A percentile compares a stretch with the other conserved stretches of the same genome.
These are phyloP conservation scores for Linnaemya vulpina DNA, from an alignment of 2,888 invertebrate species.

Conservation along the genomic window DNA sequence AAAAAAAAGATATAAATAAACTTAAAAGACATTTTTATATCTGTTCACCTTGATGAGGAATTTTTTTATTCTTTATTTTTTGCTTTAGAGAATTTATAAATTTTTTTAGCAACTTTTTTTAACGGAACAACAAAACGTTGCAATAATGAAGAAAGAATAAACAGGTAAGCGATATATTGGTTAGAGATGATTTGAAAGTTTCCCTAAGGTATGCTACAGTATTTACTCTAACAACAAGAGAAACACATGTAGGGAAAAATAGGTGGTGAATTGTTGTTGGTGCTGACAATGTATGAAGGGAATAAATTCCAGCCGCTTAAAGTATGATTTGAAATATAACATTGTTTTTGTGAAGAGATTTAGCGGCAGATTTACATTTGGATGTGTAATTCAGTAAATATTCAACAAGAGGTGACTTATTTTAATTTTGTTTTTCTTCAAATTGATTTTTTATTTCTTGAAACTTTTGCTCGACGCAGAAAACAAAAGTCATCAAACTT, in stretches of 20 bases:
- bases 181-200: constrained; percentile 22
- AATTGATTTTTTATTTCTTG: not conserved
- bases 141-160: constrained; percentile 11
- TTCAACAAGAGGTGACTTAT: too few species aligned
- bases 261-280: not conserved
- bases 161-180: constrained; percentile 11
- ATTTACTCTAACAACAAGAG: not conserved
- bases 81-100: constrained; percentile 4
- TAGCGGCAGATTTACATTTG: too few species aligned
- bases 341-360: not conserved
- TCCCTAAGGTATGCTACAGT: constrained; percentile 39
- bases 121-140: constrained; percentile 18
- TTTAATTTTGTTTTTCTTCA: not conserved
- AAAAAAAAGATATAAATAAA: constrained; percentile 36
- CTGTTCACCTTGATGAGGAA: constrained; percentile 50
- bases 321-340: not conserved
- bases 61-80: not conserved
- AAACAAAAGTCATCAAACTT: constrained; percentile 1
- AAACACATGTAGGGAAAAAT: not conserved
- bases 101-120: not conserved
- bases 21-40: constrained; percentile 43
- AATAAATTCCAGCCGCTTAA: not conserved
- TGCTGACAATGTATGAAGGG: too few species aligned
- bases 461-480: not conserved
- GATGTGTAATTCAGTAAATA: too few species aligned